Evolutionary conservation across 2,888 invertebrate genomes (phyloP).

Genomic region (Apantesis nais): DNA sequence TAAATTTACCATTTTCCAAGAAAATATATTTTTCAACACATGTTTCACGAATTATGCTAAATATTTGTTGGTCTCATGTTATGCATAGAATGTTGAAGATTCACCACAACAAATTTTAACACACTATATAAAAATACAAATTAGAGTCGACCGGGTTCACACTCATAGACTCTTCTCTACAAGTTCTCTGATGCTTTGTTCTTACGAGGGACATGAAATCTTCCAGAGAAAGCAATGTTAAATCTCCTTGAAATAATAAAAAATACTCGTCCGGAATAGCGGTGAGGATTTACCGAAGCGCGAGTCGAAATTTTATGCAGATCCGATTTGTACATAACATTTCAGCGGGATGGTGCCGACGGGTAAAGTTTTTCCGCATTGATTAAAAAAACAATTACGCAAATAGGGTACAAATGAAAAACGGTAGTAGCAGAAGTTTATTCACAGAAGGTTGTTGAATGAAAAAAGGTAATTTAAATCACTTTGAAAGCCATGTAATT

Average conservation of each 20-base stretch:
- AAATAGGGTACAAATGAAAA: background rate
- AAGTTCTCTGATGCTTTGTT: no score
- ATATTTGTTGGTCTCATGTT: no score
- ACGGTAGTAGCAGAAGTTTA: background rate
- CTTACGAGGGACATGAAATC: no score
- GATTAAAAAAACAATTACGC: conserved; percentile 1
- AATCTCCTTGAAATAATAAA: background rate
- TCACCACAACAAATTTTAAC: no score
- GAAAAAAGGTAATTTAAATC: background rate
- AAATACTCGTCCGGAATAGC: background rate
- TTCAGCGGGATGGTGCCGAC: background rate
- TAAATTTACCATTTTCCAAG: no score
- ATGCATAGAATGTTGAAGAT: no score
- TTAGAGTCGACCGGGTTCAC: no score
- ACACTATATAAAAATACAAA: no score
- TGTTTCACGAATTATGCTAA: no score
- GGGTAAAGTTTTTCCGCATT: background rate
- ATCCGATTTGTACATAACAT: background rate
- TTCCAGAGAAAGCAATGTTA: background rate
- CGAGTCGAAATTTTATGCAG: background rate
- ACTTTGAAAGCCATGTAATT: background rate
- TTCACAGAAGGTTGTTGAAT: background rate
- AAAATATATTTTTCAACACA: no score
- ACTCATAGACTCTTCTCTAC: no score
- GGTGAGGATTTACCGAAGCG: background rate